Base-by-base conservation (phyloP, 53 echinoderm and acorn worm genomes). In the Henricia sp. region DNA sequence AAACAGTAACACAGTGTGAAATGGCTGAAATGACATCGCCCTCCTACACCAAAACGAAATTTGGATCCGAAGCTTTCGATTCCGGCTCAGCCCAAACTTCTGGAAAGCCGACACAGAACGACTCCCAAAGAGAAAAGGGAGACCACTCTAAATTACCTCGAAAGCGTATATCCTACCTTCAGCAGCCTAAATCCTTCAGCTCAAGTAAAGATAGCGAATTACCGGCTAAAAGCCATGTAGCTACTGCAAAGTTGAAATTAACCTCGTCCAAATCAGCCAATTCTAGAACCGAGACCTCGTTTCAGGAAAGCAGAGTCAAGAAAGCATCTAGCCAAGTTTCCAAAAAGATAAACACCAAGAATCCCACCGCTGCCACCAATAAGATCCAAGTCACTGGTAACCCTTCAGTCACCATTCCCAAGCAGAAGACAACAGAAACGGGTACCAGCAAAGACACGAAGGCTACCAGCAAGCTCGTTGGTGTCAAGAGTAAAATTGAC, bases 401-500 rank as follows among this genome's bases (percentile, higher is more conserved):
- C 57, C 52, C 74, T 16, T 54, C 32, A 3, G 46, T 10, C 25
- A 44, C 54, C 41, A 77, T 86, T 37, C 84, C 87, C 40, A 89
- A 91, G 66, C 50, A 50, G 52, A 86, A 71, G 89, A 80, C 72
- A 10, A 24, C 25, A 24, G 76, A 72, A 27, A 48, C 72, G 25
- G 60, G 57, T 39, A 37, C 57, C 30, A 62, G 23, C 64, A 80
- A 80, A 44, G 76, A 72, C 68, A 51, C 85, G 33, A 84, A 87
- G 30, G 16, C 87, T 10, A 34, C 77, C 41, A 54, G 52, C 38
- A 91, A 91, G 38, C 51, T 78, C 43, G 76, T 82, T 12, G 86
- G 82, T 6, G 94, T 94, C 21, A 95, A 87, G 84, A 99, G 95
- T 75, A 92, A 88, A 52, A 87, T 94, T 44, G 89, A 94, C 64